phyloP scores from a whole-genome alignment of 1,140 invertebrate species.

The Ditylenchus dipsaci region DNA sequence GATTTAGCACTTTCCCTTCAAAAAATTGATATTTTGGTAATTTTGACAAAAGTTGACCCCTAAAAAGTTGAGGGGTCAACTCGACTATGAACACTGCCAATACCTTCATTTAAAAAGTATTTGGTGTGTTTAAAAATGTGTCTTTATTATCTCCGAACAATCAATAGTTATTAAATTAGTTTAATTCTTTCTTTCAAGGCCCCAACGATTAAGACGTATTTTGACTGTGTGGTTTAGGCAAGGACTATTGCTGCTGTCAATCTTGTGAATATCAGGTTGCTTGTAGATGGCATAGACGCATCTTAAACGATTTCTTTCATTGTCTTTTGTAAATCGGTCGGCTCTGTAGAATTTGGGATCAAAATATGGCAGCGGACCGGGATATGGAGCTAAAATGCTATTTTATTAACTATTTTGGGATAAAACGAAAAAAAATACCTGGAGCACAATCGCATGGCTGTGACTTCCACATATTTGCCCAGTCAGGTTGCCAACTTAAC shows the following conservation, averaged over 20 bases:
- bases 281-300: slow-evolving; percentile 53
- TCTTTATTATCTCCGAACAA: no score
- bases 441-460: slow-evolving; percentile 43
- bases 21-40: no score
- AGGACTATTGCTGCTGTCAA: slow-evolving; percentile 32
- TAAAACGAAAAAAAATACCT: neutral
- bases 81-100: no score
- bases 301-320: slow-evolving; percentile 51
- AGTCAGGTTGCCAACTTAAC: slow-evolving; percentile 21
- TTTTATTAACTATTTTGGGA: slow-evolving; percentile 4
- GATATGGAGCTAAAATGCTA: slow-evolving; percentile 49
- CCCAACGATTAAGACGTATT: slow-evolving; percentile 32
- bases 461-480: slow-evolving; percentile 50
- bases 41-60: no score
- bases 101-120: no score
- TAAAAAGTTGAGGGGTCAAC: no score
- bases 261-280: slow-evolving; percentile 42
- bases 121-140: no score
- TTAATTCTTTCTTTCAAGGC: slow-evolving; percentile 23
- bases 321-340: slow-evolving; percentile 37
- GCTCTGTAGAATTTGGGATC: slow-evolving; percentile 52
- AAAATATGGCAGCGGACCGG: slow-evolving; percentile 49
- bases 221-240: slow-evolving; percentile 37
- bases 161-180: no score
- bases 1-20: no score